Base-by-base conservation (phyloP, 2,797 vertebrate genomes). In the Amblyraja radiata region DNA sequence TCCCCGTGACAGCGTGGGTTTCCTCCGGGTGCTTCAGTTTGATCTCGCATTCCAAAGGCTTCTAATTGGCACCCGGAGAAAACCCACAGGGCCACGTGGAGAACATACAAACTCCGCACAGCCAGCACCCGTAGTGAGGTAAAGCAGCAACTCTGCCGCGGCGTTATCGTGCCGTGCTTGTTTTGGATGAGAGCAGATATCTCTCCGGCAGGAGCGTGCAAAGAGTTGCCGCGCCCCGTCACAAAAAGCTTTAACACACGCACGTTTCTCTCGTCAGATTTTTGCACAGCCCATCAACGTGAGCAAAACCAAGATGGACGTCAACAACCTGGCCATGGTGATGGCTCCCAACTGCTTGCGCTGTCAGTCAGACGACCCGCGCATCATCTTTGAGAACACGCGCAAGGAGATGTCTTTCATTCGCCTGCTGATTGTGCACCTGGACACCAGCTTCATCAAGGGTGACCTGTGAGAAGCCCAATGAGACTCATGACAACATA, bases 241-340 rank as follows among this genome's bases (percentile, higher is more conserved):
- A 32, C 32, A 10, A 18, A 21, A 46, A 36, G 32, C 78, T 80
- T 14, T 46, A 21, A 21, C 6, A 6, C 1, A 32, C 14, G 36
- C 54, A 13, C 18, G n/a, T 46, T n/a, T 92, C 8, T 18, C 7
- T 93, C 93, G 14, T 65, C 95, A 98, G 98, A 97, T 98, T 93
- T 98, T 98, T 93, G 97, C 98, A 93, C 98, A 98, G 95, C 98
- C 98, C 0, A 95, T 96, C 61, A 98, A 98, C 0, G 98, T 98
- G 93, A 97, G 97, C 8, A 96, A 97, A 93, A 98, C 98, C 18
- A 98, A 98, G 95, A 98, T 98, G 98, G 98, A 98, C 46, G 98
- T 98, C 94, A 98, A 98, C 95, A 98, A 98, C 96, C 95, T 98
- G 95, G 98, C 98, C 94, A 98, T 98, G 98, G 98, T 98, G 93